phyloP scores from a whole-genome alignment of 2,113 vertebrate genomes.

The human region GRCh38 chr1:202638001-202638500 shows the following conservation, averaged over 20 bases:
- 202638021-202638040: neutral
- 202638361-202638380: slow-evolving; percentile 9
- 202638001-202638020: neutral
- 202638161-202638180: neutral
- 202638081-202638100: neutral
- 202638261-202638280: neutral
- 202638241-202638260: too few relatives aligned
- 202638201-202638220: neutral
- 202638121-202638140: neutral
- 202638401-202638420: neutral
- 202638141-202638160: neutral
- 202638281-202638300: neutral
- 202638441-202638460: neutral
- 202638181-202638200: neutral
- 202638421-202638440: neutral
- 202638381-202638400: neutral
- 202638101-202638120: neutral
- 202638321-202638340: neutral
- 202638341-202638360: neutral
- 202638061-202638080: neutral
- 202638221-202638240: neutral
- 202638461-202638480: neutral
- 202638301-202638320: neutral
- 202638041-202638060: neutral
- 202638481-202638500: neutral